phyloP scores from a whole-genome alignment of 2,888 invertebrate genomes.

The Exephanes ischioxanthus region DNA sequence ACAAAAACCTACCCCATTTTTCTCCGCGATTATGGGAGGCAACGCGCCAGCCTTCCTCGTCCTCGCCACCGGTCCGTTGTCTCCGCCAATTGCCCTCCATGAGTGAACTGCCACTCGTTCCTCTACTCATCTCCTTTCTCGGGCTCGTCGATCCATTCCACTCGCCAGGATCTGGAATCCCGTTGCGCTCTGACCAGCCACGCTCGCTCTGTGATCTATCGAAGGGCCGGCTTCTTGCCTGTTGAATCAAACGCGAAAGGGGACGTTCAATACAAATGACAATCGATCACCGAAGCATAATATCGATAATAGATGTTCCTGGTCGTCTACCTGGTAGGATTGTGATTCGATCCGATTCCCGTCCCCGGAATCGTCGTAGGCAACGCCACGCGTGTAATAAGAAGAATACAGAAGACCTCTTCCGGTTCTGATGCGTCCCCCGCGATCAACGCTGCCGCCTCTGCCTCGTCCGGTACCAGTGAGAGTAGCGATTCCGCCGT shows the following conservation, averaged over 20 bases:
- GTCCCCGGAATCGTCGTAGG: conserved; percentile 85
- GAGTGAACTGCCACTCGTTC: conserved; percentile 83
- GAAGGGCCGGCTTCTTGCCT: conserved; percentile 81
- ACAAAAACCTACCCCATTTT: conserved; percentile 86
- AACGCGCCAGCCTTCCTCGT: conserved; percentile 86
- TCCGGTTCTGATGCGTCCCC: conserved; percentile 82
- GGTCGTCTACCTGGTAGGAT: conserved; percentile 77
- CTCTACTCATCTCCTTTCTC: conserved; percentile 86
- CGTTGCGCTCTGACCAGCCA: conserved; percentile 87
- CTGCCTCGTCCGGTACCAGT: conserved; percentile 79
- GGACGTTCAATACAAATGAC: no score
- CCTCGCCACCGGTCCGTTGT: conserved; percentile 85
- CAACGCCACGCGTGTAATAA: conserved; percentile 84
- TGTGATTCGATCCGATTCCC: conserved; percentile 81
- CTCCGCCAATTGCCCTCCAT: conserved; percentile 86
- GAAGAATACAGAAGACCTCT: conserved; percentile 83
- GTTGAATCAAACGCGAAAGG: conserved; percentile 28
- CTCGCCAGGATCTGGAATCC: conserved; percentile 85
- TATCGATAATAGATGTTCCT: background rate
- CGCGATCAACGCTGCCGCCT: conserved; percentile 84
- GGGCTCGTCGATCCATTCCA: conserved; percentile 87
- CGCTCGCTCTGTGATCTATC: conserved; percentile 85
- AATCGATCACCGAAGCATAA: background rate
- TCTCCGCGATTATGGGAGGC: conserved; percentile 84
- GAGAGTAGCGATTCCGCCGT: conserved; percentile 87